A percentile compares a stretch with the other conserved stretches of the same genome.
Evolutionary conservation across 2,113 vertebrate genomes (phyloP).

Genomic region (Kryptolebias marmoratus): DNA sequence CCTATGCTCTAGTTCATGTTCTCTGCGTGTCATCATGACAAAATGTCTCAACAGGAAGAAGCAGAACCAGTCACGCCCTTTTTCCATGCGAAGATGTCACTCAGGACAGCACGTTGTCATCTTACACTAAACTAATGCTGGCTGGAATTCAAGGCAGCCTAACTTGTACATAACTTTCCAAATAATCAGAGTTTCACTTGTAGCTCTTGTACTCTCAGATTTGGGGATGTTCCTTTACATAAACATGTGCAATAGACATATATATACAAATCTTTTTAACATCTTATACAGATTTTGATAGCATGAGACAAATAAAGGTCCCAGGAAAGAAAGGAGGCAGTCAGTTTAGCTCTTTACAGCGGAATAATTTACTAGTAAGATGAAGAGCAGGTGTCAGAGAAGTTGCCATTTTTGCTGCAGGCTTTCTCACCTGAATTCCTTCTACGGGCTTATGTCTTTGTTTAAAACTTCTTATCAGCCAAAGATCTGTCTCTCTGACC

Average conservation of each 20-base stretch:
- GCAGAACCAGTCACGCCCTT: neutral
- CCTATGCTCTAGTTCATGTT: constrained; percentile 29
- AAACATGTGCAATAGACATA: too few species aligned
- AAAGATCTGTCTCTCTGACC: neutral
- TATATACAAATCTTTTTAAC: too few species aligned
- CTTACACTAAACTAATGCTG: neutral
- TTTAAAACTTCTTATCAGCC: too few species aligned
- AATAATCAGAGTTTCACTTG: neutral
- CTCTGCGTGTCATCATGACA: neutral
- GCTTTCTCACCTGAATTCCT: neutral
- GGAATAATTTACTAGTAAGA: constrained; percentile 11
- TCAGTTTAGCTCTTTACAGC: neutral
- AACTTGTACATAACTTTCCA: neutral
- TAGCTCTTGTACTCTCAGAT: too few species aligned
- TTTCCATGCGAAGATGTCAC: constrained; percentile 1
- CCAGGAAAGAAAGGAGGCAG: neutral
- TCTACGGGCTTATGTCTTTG: neutral
- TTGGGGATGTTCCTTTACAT: too few species aligned
- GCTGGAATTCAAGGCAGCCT: neutral
- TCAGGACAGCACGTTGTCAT: neutral
- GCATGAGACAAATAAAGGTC: neutral
- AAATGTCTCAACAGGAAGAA: constrained; percentile 49
- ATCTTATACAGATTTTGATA: too few species aligned
- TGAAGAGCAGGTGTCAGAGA: neutral
- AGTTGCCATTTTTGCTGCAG: constrained; percentile 3